Base-by-base conservation (phyloP, 1,140 invertebrate genomes). In the Ditylenchus dipsaci region DNA sequence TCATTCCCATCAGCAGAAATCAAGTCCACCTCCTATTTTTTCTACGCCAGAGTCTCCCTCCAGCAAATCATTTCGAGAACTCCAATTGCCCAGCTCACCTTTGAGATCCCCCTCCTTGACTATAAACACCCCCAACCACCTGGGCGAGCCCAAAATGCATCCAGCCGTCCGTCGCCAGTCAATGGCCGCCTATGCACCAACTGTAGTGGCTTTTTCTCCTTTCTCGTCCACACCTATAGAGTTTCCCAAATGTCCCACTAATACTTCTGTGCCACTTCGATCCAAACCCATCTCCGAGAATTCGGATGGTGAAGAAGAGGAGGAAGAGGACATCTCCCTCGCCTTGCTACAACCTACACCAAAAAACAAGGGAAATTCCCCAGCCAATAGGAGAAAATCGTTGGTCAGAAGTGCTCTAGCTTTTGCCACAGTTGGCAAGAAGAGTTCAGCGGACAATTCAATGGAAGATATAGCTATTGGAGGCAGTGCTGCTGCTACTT, bases 171-270 rank as follows among this genome's bases (percentile, higher is more conserved):
- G 59, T 19, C n/a, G 59, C 3, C 19, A 21, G n/a, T 61, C 59
- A 30, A 33, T 61, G 59, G 29, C 59, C 13, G 29, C 59, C 13
- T 5, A 3, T 56, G 53, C 21, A 3, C 53, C 53, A 3, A 61
- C 27, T 21, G 59, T 61, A n/a, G 38, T 61, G n/a, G 59, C 38
- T 8, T 61, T 61, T 27, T 21, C 59, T 1, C 59, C 59, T 5
- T 29, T 61, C 27, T 5, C 29, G 8, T 3, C 17, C n/a, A 61
- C 59, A 19, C n/a, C 38, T 21, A 30, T 61, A 21, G 59, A 61
- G 29, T 61, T 61, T 27, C 59, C 59, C n/a, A 19, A 26, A 17
- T 53, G 49, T 53, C 49, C 49, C 23, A 21, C 49, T 8, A 21
- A 19, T 8, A 21, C 49, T 19, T 53, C 3, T 26, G 49, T 53